These are phyloP conservation scores for Aphelocoma californica DNA, from an alignment of 2,797 vertebrate species.

Conservation along the genomic window DNA sequence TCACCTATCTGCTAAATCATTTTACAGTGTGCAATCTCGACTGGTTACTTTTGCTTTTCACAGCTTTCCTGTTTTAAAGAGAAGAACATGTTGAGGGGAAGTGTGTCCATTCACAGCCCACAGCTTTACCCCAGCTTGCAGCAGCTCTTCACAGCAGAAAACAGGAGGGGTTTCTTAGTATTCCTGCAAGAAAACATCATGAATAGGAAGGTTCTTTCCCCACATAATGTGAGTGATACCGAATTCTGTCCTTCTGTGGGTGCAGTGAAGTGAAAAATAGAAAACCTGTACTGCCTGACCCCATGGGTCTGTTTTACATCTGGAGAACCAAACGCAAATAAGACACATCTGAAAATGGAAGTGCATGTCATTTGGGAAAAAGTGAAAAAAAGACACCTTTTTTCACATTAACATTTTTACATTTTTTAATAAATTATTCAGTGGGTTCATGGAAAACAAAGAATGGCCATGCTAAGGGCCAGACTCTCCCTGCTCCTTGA, in stretches of 20 bases:
- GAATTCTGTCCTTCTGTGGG: slow-evolving; percentile 10
- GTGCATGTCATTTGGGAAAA: accelerated
- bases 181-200: background rate
- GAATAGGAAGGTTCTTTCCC: background rate
- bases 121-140: background rate
- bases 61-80: background rate
- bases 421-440: background rate
- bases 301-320: slow-evolving; percentile 34
- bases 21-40: background rate
- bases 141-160: background rate
- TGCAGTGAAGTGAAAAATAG: slow-evolving; percentile 67
- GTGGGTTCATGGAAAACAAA: background rate
- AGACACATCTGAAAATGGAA: background rate
- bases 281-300: slow-evolving; percentile 56
- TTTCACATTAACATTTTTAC: background rate
- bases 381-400: background rate
- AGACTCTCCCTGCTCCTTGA: background rate
- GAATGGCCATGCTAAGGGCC: background rate
- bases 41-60: background rate
- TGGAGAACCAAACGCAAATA: background rate
- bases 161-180: background rate
- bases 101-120: background rate
- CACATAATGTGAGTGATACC: background rate
- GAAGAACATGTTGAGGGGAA: background rate
- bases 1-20: slow-evolving; percentile 11